phyloP scores from a whole-genome alignment of 2,113 vertebrate genomes.

The Passer domesticus region DNA sequence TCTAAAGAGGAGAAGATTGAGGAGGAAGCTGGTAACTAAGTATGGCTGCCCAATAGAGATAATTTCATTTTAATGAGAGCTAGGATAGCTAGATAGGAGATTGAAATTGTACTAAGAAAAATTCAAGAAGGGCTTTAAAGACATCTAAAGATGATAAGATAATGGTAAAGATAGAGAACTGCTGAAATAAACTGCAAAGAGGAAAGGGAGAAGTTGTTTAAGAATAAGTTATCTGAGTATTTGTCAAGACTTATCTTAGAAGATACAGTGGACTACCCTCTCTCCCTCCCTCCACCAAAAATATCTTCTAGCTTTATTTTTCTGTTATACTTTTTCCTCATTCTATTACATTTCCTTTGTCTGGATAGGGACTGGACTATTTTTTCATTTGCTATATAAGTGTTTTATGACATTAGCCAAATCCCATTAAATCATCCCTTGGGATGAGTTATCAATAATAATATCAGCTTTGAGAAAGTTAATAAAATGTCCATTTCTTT shows the following conservation, averaged over 20 bases:
- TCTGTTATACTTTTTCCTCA: background rate
- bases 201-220: background rate
- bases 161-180: background rate
- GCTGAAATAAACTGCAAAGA: background rate
- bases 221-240: background rate
- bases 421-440: background rate
- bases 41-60: background rate
- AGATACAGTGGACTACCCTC: background rate
- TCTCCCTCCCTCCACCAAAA: background rate
- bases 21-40: background rate
- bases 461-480: background rate
- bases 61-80: background rate
- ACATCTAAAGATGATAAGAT: background rate
- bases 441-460: background rate
- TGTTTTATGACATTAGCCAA: background rate
- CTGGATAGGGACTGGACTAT: background rate
- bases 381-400: background rate
- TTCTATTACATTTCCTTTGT: background rate
- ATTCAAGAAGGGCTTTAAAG: background rate
- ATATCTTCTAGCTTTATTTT: background rate
- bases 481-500: slow-evolving; percentile 3
- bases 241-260: background rate
- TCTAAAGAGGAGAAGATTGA: background rate
- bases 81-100: background rate
- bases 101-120: background rate